These are phyloP conservation scores for Rotaria socialis DNA, from an alignment of 2,888 invertebrate species.

Conservation along the genomic window DNA sequence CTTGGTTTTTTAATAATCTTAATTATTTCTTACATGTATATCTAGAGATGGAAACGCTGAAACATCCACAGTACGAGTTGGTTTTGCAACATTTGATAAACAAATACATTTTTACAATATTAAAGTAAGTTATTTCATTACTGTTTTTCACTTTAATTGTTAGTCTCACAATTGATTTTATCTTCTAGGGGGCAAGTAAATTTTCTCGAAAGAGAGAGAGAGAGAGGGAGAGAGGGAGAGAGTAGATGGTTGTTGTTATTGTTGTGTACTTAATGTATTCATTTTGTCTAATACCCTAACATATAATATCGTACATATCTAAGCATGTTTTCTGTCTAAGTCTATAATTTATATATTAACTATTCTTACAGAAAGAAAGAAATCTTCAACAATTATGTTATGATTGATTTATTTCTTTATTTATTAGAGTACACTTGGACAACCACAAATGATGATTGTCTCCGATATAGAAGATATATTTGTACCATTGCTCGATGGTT, in stretches of 20 bases:
- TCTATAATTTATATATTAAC: too few species aligned
- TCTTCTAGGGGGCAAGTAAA: background rate
- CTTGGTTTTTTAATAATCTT: slow-evolving; percentile 49
- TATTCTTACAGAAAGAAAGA: too few species aligned
- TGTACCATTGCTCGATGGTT: slow-evolving; percentile 93
- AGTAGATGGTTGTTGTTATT: background rate
- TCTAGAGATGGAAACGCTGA: slow-evolving; percentile 59
- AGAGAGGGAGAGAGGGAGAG: background rate
- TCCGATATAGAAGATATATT: slow-evolving; percentile 94
- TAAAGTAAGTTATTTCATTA: slow-evolving; percentile 60
- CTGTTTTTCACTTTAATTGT: background rate
- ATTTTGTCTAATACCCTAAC: too few species aligned
- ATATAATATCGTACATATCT: background rate
- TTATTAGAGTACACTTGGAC: slow-evolving; percentile 63
- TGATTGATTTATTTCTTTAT: slow-evolving; percentile 54
- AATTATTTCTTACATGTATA: slow-evolving; percentile 47
- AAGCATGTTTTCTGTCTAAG: background rate
- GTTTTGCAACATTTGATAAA: slow-evolving; percentile 81
- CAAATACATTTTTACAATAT: slow-evolving; percentile 68
- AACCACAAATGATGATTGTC: slow-evolving; percentile 92
- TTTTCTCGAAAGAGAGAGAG: background rate
- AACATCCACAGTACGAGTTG: slow-evolving; percentile 74
- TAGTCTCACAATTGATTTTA: background rate
- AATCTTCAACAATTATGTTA: too few species aligned
- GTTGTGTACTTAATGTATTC: background rate